Evolutionary conservation across 2,113 vertebrate species (phyloP), one percentile per base, ranked within the genome.

Genomic region (Alosa alosa): DNA sequence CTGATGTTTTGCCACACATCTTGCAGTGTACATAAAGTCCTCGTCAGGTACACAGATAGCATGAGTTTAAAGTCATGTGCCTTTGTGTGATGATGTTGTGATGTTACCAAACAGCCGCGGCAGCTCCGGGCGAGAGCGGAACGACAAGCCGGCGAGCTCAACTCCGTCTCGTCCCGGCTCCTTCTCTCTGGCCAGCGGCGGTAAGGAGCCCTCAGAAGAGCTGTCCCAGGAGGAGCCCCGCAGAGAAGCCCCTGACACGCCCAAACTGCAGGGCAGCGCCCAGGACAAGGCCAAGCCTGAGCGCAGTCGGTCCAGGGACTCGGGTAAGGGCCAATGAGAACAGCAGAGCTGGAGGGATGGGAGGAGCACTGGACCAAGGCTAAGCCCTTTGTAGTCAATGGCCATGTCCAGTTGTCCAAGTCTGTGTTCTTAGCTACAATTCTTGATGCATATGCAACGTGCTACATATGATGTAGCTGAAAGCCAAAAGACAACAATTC

Each of bases 41-140:
- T 31, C 1, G 52, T 17, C 52, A 57, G 52, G 0, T 18, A 75
- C 11, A 13, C 10, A 15, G 10, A 15, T 4, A 39, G 13, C 0
- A 13, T 36, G 68, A 15, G 9, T 36, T 39, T 75, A 5, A 39
- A 13, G 31, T 75, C 10, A 15, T n/a, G 8, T 55, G 52, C 60
- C 20, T 36, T 44, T 81, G 22, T 49, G 52, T 60, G 18, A 18
- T 78, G 31, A 78, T 85, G 25, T 82, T 68, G 0, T 86, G 52
- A 8, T n/a, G 45, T n/a, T 84, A n/a, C 46, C 86, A 15, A 17
- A 5, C 72, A 93, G 91, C 88, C 97, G 97, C 0, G 96, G 96
- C 89, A 97, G 95, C 89, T 90, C 91, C 0, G 96, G 96, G 84
- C 94, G 97, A 60, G 98, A 99, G 89, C 97, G 97, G 92, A 96